Percentiles rank a stretch among this genome's conserved stretches.
Evolutionary conservation across 2,888 invertebrate species (phyloP).

Genomic region (Litoditis marina): DNA sequence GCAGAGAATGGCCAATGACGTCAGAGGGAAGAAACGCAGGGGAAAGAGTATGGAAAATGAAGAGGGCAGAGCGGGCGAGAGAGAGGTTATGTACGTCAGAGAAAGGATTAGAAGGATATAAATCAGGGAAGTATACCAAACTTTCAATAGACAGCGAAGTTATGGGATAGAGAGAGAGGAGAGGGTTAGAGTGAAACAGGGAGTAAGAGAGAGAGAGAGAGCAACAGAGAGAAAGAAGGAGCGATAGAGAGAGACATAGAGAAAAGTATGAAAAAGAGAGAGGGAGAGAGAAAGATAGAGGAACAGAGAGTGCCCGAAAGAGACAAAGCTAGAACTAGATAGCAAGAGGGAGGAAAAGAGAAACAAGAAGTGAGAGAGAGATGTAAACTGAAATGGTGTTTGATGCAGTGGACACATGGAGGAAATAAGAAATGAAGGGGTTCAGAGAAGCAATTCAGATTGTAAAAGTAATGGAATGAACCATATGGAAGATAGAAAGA

Average conservation of each 20-base stretch:
- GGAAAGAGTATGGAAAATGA: not conserved
- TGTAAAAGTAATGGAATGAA: no score
- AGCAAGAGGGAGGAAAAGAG: no score
- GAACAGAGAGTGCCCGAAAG: slow-evolving; percentile 8
- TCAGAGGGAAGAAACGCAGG: not conserved
- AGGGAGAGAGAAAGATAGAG: slow-evolving; percentile 17
- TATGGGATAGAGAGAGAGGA: slow-evolving; percentile 6
- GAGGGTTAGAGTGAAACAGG: not conserved
- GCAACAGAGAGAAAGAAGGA: slow-evolving; percentile 6
- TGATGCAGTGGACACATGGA: no score
- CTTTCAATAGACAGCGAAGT: no score
- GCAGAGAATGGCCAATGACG: no score
- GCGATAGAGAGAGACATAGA: not conserved
- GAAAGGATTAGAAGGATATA: slow-evolving; percentile 4
- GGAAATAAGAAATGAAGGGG: no score
- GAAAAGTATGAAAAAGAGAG: slow-evolving; percentile 6
- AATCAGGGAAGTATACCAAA: no score
- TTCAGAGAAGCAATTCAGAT: no score
- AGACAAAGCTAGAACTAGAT: not conserved
- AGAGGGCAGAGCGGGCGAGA: not conserved
- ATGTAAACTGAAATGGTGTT: no score
- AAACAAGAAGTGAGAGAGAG: no score
- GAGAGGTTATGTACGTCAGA: not conserved
- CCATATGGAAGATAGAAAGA: no score
- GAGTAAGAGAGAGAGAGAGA: slow-evolving; percentile 5